A percentile compares a stretch with the other conserved stretches of the same genome.
Conservation (phyloP, 2,113 vertebrate species). For the Oostethus manadensis region DNA sequence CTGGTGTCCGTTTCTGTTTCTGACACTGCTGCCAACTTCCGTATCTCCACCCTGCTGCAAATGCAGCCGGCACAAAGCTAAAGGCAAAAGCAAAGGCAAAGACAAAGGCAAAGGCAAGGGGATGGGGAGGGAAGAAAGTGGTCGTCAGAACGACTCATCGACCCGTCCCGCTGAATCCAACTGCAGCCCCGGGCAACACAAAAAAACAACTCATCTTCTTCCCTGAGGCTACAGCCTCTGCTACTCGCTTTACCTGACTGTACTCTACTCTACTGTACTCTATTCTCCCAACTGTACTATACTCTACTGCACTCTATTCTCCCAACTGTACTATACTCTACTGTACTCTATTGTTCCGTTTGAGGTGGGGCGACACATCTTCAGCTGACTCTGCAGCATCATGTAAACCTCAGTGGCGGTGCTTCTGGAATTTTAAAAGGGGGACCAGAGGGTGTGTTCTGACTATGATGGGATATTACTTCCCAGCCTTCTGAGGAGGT, state of each 20-base stretch:
- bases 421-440: too few relatives aligned
- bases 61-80: conserved; percentile 62
- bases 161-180: conserved; percentile 52
- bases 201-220: conserved; percentile 22
- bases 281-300: too few relatives aligned
- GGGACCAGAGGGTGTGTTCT: too few relatives aligned
- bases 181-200: conserved; percentile 28
- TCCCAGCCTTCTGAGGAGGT: too few relatives aligned
- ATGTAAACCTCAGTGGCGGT: too few relatives aligned
- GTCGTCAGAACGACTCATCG: conserved; percentile 56
- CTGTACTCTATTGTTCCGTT: too few relatives aligned
- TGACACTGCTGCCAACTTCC: conserved; percentile 36
- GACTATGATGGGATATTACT: too few relatives aligned
- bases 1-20: background rate
- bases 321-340: too few relatives aligned
- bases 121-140: conserved; percentile 46
- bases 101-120: conserved; percentile 60
- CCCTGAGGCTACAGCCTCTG: background rate
- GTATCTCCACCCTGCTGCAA: conserved; percentile 55
- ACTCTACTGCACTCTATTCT: too few relatives aligned
- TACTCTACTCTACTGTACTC: too few relatives aligned
- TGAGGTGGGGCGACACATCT: too few relatives aligned
- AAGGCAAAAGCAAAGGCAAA: conserved; percentile 60
- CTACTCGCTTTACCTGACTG: background rate
- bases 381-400: too few relatives aligned